A percentile compares a stretch with the other conserved stretches of the same genome.
Evolutionary conservation across 2,797 vertebrate species (phyloP).

Genomic region (Fistularia commersonii): DNA sequence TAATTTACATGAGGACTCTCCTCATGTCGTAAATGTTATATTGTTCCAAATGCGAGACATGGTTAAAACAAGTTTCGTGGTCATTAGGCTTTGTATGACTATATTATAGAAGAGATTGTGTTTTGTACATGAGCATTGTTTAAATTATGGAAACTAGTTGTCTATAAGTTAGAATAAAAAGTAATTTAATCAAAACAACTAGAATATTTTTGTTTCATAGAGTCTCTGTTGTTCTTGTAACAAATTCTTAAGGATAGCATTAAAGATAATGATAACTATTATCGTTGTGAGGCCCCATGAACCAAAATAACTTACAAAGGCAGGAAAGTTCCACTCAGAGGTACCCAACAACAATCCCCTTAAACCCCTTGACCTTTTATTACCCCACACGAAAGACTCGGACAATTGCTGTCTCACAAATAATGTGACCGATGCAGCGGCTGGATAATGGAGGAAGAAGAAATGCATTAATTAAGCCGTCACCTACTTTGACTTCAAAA

Average conservation of each 20-base stretch:
- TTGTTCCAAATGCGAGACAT: slow-evolving; percentile 67
- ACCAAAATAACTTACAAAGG: slow-evolving; percentile 48
- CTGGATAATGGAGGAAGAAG: slow-evolving; percentile 53
- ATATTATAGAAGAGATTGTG: slow-evolving; percentile 62
- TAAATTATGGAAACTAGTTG: slow-evolving; percentile 79
- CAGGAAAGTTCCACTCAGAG: slow-evolving; percentile 60
- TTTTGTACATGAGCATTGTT: slow-evolving; percentile 75
- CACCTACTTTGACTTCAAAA: slow-evolving; percentile 70
- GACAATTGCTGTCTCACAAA: slow-evolving; percentile 43
- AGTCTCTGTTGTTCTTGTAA: slow-evolving; percentile 26
- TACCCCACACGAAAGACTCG: slow-evolving; percentile 51
- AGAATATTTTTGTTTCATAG: slow-evolving; percentile 31
- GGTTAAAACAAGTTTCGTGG: slow-evolving; percentile 46
- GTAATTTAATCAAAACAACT: slow-evolving; percentile 62
- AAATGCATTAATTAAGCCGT: slow-evolving; percentile 50
- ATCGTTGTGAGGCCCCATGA: slow-evolving; percentile 10
- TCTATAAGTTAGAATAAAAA: slow-evolving; percentile 73
- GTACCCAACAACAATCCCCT: slow-evolving; percentile 34
- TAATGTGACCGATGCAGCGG: slow-evolving; percentile 43
- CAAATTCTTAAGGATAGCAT: slow-evolving; percentile 10
- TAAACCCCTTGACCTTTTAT: slow-evolving; percentile 47
- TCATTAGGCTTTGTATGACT: slow-evolving; percentile 60
- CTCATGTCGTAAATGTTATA: slow-evolving; percentile 54
- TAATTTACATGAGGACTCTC: slow-evolving; percentile 44
- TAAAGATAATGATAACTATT: slow-evolving; percentile 31